phyloP scores from a whole-genome alignment of 30 jellyfish, hydroid and myxozoan species.

The Nemopilema nomurai region DNA sequence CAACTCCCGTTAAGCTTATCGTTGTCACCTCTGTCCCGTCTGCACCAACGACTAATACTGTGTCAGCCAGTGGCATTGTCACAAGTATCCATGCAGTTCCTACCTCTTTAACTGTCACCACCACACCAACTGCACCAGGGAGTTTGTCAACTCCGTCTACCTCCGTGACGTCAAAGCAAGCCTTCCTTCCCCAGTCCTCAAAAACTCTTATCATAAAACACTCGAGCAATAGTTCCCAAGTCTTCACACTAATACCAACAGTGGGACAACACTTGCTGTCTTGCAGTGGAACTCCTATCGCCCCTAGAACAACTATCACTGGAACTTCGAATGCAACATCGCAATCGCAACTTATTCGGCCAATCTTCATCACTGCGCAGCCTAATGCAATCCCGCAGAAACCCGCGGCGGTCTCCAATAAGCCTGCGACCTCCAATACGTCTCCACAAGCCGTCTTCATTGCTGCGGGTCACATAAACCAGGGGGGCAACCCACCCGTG shows the following conservation, averaged over 20 bases:
- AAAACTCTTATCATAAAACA: slow-evolving; percentile 59
- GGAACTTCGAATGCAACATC: not conserved
- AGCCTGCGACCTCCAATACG: not conserved
- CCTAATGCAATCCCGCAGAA: slow-evolving; percentile 15
- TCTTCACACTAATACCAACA: slow-evolving; percentile 54
- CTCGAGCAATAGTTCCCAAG: slow-evolving; percentile 47
- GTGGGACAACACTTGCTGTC: slow-evolving; percentile 45
- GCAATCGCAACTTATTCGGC: slow-evolving; percentile 46
- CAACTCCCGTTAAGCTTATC: slow-evolving; percentile 30
- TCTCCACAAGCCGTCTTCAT: slow-evolving; percentile 31
- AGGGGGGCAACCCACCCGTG: not conserved
- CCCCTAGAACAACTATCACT: not conserved
- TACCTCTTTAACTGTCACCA: not conserved
- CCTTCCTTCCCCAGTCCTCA: slow-evolving; percentile 28
- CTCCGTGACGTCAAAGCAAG: slow-evolving; percentile 28
- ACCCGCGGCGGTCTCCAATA: not conserved
- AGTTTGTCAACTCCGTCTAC: not conserved
- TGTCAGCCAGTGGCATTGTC: not conserved
- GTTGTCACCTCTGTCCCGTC: slow-evolving; percentile 38
- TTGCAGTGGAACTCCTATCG: slow-evolving; percentile 13
- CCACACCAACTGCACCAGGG: slow-evolving; percentile 1
- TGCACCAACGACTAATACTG: not conserved
- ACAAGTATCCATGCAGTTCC: not conserved
- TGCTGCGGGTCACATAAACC: slow-evolving; percentile 23
- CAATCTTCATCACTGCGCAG: slow-evolving; percentile 59